A percentile compares a stretch with the other conserved stretches of the same genome.
Conservation (phyloP, 2,113 vertebrate genomes). For the Puffinus mauretanicus region DNA sequence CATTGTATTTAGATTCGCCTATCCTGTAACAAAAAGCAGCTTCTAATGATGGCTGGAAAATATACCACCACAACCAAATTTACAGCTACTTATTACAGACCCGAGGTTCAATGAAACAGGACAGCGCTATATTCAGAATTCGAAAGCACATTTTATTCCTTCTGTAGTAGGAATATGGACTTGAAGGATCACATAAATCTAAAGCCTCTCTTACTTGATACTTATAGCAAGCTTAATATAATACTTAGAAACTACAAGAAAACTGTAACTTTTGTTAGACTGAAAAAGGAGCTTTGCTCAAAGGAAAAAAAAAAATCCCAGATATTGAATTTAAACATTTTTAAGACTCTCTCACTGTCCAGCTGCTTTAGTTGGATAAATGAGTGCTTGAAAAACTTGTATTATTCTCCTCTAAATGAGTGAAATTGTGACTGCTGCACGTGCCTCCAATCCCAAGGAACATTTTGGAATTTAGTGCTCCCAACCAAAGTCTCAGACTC, state of each 20-base stretch:
- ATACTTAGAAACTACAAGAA: background rate
- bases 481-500: background rate
- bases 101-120: background rate
- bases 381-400: accelerated
- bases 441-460: background rate
- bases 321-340: accelerated
- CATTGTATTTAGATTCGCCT: background rate
- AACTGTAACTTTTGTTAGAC: background rate
- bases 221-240: accelerated
- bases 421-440: background rate
- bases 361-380: background rate
- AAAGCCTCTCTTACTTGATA: background rate
- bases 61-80: background rate
- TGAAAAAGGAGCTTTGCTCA: accelerated
- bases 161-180: background rate
- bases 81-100: background rate
- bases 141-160: background rate
- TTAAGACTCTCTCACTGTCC: background rate
- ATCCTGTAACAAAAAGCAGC: background rate
- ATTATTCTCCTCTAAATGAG: background rate
- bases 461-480: background rate
- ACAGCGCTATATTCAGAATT: accelerated
- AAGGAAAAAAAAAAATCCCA: background rate
- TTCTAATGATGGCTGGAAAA: background rate
- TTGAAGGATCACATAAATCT: accelerated